Base-by-base conservation (phyloP, 2,888 invertebrate genomes). In the Drosophila melanosoma region DNA sequence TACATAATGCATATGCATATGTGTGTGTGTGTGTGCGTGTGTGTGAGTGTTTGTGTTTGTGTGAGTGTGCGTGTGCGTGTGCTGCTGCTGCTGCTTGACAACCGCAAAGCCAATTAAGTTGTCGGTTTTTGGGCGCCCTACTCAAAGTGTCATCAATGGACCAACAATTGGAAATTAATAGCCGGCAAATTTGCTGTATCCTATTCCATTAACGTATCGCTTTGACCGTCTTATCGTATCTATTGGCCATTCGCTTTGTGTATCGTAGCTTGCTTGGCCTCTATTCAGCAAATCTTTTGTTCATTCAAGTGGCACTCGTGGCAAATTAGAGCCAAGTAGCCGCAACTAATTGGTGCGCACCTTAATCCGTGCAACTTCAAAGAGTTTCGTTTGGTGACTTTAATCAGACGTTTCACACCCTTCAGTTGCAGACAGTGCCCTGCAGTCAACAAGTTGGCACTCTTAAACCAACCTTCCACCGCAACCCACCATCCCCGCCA, bases 121-220 rank as follows among this genome's bases (percentile, higher is more conserved):
- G 68, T 83, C 69, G 69, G 71, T 56, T 78, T 76, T 74, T 69
- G 67, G 73, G 45, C 59, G n/a, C 49, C 60, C 63, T 72, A 63
- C 77, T 81, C 81, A 82, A 81, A 85, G 82, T 90, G 83, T 81
- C 90, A 90, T 90, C 89, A 82, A 90, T 89, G 78, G 77, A 58
- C 59, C 57, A 48, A 58, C 77, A 85, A 87, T 85, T 79, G 79
- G 76, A 79, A 81, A 84, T 88, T 89, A 86, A 88, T 89, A 88
- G 79, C 83, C 68, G 60, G 52, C 76, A 67, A 81, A 77, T 87
- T 82, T 79, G 68, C 60, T 52, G 32, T 60, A 68, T 65, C 54
- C 60, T 69, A 69, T 85, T 69, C 42, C 62, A 69, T 67, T 73
- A 81, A 74, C 59, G 61, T 40, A 61, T 58, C 62, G 36, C 49